Conservation (phyloP, 2,797 vertebrate genomes). For the Tapera naevia region DNA sequence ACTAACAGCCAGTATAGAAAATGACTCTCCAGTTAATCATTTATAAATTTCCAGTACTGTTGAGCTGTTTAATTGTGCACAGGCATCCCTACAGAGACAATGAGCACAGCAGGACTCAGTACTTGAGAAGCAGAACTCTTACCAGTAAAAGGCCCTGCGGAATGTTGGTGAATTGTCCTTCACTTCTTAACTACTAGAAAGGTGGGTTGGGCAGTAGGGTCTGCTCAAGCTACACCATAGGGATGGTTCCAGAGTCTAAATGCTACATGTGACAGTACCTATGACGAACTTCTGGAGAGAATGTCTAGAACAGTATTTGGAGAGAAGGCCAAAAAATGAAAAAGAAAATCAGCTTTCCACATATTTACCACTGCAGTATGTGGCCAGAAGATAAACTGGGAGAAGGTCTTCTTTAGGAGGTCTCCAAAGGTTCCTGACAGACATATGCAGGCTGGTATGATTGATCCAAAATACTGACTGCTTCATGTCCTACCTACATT, state of each 20-base stretch:
- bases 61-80: background rate
- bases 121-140: background rate
- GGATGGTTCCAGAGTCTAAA: background rate
- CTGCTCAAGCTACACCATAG: background rate
- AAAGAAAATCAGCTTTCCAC: background rate
- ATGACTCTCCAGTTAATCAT: background rate
- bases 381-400: background rate
- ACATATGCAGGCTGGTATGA: background rate
- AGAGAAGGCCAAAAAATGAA: background rate
- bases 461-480: background rate
- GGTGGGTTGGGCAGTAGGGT: background rate
- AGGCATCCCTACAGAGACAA: background rate
- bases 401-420: background rate
- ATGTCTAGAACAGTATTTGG: background rate
- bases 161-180: background rate
- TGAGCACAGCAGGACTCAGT: background rate
- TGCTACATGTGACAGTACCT: background rate
- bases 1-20: background rate
- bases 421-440: background rate
- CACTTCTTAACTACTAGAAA: background rate
- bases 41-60: background rate
- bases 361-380: background rate
- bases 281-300: background rate
- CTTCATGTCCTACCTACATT: background rate
- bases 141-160: background rate